phyloP scores from a whole-genome alignment of 2,113 vertebrate genomes.

The Melanostigma gelatinosum region DNA sequence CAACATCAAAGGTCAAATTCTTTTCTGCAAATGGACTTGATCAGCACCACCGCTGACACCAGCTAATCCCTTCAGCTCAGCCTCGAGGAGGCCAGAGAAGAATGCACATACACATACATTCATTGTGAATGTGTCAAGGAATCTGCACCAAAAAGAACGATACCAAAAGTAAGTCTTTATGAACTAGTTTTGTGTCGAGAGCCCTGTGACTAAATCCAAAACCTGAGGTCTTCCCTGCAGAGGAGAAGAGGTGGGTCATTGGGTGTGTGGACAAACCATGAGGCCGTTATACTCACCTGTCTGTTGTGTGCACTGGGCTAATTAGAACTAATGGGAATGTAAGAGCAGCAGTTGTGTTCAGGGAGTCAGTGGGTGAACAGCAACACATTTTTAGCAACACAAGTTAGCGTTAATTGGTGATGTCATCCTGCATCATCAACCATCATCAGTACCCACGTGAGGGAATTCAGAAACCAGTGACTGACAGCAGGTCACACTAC shows the following conservation, averaged over 20 bases:
- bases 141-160: neutral
- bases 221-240: neutral
- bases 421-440: neutral
- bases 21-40: neutral
- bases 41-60: neutral
- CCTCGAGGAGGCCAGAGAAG: constrained; percentile 16
- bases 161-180: neutral
- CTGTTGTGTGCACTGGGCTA: neutral
- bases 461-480: neutral
- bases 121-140: neutral
- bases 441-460: neutral
- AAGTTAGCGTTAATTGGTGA: no score
- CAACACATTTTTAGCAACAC: neutral
- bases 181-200: neutral
- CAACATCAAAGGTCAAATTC: neutral
- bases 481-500: neutral
- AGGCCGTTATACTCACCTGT: neutral
- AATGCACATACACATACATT: no score
- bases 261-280: neutral
- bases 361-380: neutral
- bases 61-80: constrained; percentile 41
- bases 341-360: neutral
- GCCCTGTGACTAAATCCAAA: neutral
- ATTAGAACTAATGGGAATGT: neutral
- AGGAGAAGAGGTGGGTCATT: neutral